Evolutionary conservation across 2,888 invertebrate species (phyloP), one percentile per base, ranked within the genome.

Genomic region (Andricus quercusramuli): DNA sequence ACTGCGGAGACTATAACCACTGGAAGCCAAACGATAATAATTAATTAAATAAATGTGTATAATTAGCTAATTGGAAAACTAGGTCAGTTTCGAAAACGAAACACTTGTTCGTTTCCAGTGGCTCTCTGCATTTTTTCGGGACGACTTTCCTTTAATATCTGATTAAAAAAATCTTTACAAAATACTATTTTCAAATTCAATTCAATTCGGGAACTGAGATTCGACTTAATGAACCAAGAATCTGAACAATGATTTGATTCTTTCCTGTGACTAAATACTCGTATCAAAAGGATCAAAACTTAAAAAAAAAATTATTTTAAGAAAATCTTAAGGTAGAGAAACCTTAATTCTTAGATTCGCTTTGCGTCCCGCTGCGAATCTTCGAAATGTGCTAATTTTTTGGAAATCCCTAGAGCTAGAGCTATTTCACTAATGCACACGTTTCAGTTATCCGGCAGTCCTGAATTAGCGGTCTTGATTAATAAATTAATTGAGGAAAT

Each of bases 41-140:
- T 4, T 41, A 41, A 22, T 5, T 64, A 15, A 29, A 29, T 64
- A 64, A 29, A 25, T 64, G 8, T 0, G 15, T 17, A 29, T 29
- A 64, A 29, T 64, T 22, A 22, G 15, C 13, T 68, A 32, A 77
- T 32, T n/a, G 47, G 11, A 59, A 32, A 25, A 59, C 1, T n/a
- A n/a, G 41, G 59, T 22, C 29, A 17, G 77, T 64, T 64, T 22
- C 47, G 37, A 65, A 64, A 77, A 64, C 29, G 65, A 65, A 77
- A 64, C 62, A 17, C 4, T 13, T 22, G 22, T 64, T 64, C n/a
- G 8, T 77, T 77, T 32, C 44, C 47, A 65, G 37, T 77, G 56
- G 32, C 13, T 59, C n/a, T 29, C 32, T 74, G 56, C 15, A 25
- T n/a, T 22, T 74, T 56, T 74, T n/a, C 11, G 56, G 56, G 56